Percentiles rank a stretch among this genome's conserved stretches.
phyloP scores from a whole-genome alignment of 2,113 vertebrate species.

The Micromys minutus region DNA sequence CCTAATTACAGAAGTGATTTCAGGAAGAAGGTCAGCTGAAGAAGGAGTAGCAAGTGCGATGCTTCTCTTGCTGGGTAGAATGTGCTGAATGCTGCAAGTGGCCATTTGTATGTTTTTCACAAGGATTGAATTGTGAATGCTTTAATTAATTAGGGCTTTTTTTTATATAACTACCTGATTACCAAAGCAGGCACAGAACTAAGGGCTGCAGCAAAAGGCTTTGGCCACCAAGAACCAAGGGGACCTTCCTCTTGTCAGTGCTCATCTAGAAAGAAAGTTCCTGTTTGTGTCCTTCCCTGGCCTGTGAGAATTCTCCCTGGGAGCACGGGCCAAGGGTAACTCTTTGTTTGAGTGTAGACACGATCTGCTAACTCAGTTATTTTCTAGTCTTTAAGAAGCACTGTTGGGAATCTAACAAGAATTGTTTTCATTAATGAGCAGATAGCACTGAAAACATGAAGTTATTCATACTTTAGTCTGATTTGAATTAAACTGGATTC shows the following conservation, averaged over 20 bases:
- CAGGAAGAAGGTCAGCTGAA: conserved; percentile 66
- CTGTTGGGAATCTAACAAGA: not conserved
- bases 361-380: not conserved
- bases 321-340: not conserved
- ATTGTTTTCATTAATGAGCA: conserved; percentile 12
- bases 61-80: conserved; percentile 40
- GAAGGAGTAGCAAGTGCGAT: conserved; percentile 35
- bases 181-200: conserved; percentile 35
- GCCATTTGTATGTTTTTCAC: conserved; percentile 57
- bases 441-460: not conserved
- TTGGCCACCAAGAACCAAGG: conserved; percentile 12
- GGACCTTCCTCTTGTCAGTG: not conserved
- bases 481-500: not conserved
- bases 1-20: conserved; percentile 74
- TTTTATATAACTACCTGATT: conserved; percentile 52
- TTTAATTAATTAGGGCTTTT: conserved; percentile 32
- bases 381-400: not conserved
- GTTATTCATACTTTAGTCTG: not conserved
- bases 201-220: not conserved
- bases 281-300: not conserved
- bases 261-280: not conserved
- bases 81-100: conserved; percentile 23
- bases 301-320: not conserved
- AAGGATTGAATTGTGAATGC: conserved; percentile 51
- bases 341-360: not conserved